A percentile compares a stretch with the other conserved stretches of the same genome.
phyloP scores from a whole-genome alignment of 2,113 vertebrate genomes.

The Panthera uncia region DNA sequence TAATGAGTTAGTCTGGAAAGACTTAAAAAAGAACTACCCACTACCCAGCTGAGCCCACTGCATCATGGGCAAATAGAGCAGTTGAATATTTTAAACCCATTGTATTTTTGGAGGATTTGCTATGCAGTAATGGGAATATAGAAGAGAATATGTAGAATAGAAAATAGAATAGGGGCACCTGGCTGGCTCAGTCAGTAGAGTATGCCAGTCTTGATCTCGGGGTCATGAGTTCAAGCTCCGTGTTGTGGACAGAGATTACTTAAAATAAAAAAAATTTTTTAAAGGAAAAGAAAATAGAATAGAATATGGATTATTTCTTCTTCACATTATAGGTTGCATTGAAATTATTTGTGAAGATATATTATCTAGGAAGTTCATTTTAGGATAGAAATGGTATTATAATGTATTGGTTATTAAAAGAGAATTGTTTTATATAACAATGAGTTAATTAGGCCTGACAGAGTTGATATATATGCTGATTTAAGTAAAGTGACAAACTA shows the following conservation, averaged over 20 bases:
- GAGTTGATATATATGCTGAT: not conserved
- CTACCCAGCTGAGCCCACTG: not conserved
- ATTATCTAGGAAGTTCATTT: not conserved
- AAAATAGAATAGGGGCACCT: not conserved
- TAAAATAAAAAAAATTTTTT: not conserved
- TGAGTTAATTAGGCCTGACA: not conserved
- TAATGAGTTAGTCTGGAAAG: not conserved
- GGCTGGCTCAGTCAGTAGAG: not conserved
- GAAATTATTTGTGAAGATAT: not conserved
- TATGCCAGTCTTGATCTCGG: not conserved
- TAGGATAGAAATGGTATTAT: not conserved
- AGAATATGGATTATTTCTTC: not conserved
- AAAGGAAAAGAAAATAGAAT: not conserved
- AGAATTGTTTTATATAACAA: not conserved
- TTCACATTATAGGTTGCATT: not conserved
- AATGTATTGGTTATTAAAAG: not conserved
- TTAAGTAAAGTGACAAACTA: not conserved
- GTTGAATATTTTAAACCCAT: not conserved
- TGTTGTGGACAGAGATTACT: not conserved
- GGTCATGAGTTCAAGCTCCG: not conserved
- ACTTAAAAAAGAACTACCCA: not conserved
- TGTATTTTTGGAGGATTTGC: not conserved
- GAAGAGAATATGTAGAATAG: not conserved
- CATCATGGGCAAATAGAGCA: not conserved
- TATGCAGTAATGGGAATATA: not conserved